Percentiles rank a stretch among this genome's conserved stretches.
These are phyloP conservation scores for Himalopsyche phryganea DNA, from an alignment of 1,140 invertebrate species.

Conservation along the genomic window DNA sequence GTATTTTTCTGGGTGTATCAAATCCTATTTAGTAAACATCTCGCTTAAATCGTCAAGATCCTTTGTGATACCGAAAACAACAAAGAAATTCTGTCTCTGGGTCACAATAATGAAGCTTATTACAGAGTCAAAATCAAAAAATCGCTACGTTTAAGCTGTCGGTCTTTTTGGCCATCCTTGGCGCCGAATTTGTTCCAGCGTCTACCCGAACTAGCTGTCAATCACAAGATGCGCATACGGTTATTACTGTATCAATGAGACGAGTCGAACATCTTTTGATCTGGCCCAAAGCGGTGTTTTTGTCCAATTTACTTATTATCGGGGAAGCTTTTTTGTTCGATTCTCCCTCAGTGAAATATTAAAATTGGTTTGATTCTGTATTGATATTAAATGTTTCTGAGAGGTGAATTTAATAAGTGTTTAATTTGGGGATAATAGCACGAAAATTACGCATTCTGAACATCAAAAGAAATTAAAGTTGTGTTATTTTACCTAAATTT, in stretches of 20 bases:
- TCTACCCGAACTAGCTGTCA: slow-evolving; percentile 10
- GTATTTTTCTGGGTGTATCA: too few species aligned
- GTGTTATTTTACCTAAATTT: too few species aligned
- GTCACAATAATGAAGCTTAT: background rate
- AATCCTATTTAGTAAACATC: too few species aligned
- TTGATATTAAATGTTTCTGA: background rate
- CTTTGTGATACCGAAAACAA: background rate
- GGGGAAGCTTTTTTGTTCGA: background rate
- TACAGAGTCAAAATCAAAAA: background rate
- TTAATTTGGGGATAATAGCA: too few species aligned
- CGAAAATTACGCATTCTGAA: too few species aligned
- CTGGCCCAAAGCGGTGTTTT: slow-evolving; percentile 4
- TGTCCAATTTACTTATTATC: slow-evolving; percentile 2
- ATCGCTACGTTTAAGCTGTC: too few species aligned
- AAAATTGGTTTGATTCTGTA: background rate
- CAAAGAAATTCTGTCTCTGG: background rate
- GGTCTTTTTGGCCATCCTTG: background rate
- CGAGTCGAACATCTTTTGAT: slow-evolving; percentile 14
- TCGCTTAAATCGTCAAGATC: background rate
- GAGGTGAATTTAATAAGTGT: background rate
- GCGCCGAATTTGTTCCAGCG: background rate
- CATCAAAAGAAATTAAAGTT: too few species aligned
- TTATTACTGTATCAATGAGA: slow-evolving; percentile 19
- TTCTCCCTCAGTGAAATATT: background rate
- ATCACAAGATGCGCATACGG: slow-evolving; percentile 10